These are phyloP conservation scores for Heliconius congener DNA, from an alignment of 1,140 invertebrate genomes.

Conservation along the genomic window DNA sequence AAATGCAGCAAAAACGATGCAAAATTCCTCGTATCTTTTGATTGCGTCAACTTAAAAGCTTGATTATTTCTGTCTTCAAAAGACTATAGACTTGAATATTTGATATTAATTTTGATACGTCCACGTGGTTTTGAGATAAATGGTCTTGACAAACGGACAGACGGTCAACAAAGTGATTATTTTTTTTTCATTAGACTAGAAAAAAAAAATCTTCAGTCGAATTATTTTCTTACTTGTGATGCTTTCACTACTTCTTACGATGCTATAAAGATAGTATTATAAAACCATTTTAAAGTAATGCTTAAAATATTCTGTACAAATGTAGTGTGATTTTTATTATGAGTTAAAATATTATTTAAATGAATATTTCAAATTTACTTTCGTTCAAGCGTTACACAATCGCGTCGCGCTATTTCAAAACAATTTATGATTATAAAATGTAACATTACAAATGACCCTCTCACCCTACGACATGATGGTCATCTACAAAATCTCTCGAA, in stretches of 20 bases:
- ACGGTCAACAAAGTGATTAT: not conserved
- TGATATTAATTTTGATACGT: too few species aligned
- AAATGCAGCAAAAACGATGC: too few species aligned
- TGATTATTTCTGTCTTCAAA: too few species aligned
- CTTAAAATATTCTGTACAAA: not conserved
- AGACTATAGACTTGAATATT: too few species aligned
- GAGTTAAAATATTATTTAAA: not conserved
- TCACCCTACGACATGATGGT: slow-evolving; percentile 22
- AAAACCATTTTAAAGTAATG: not conserved
- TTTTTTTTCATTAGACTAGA: not conserved
- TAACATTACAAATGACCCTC: slow-evolving; percentile 15
- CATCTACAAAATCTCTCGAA: slow-evolving; percentile 20
- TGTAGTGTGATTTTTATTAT: not conserved
- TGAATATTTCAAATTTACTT: slow-evolving; percentile 3
- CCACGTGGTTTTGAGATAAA: too few species aligned
- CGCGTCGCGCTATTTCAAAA: slow-evolving; percentile 9
- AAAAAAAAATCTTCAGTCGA: not conserved
- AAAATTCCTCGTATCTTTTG: too few species aligned
- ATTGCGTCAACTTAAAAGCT: too few species aligned
- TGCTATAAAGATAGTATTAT: not conserved
- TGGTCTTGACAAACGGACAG: too few species aligned
- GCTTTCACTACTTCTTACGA: not conserved
- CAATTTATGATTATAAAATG: slow-evolving; percentile 1
- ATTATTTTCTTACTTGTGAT: not conserved
- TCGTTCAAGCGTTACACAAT: not conserved